A percentile compares a stretch with the other conserved stretches of the same genome.
These are phyloP conservation scores for Nycticebus coucang DNA, from an alignment of 2,113 vertebrate species.

Conservation along the genomic window DNA sequence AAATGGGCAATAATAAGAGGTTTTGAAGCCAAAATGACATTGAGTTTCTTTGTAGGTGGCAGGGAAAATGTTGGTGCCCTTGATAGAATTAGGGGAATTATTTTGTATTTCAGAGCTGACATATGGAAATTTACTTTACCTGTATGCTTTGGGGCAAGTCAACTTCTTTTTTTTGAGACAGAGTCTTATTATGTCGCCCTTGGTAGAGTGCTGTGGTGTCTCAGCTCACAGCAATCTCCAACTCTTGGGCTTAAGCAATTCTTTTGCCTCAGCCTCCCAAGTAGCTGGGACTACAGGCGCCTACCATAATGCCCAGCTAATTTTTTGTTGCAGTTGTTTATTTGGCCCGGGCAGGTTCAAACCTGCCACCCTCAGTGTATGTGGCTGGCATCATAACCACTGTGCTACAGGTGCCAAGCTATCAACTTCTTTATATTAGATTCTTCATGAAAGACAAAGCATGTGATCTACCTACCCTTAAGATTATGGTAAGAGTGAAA, in stretches of 20 bases:
- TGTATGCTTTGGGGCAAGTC: not conserved
- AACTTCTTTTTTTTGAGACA: not conserved
- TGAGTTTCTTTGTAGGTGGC: not conserved
- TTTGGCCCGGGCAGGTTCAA: no score
- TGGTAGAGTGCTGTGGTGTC: no score
- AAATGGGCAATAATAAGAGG: not conserved
- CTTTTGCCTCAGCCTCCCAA: no score
- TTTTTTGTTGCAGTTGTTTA: no score
- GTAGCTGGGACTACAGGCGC: no score
- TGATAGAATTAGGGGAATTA: not conserved
- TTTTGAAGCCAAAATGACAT: not conserved
- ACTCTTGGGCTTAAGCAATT: no score
- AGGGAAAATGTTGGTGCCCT: not conserved
- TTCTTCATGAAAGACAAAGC: not conserved
- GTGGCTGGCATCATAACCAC: no score
- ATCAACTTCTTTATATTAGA: not conserved
- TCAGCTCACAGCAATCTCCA: no score
- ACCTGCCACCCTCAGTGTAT: no score
- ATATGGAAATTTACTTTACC: not conserved
- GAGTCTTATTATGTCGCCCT: no score
- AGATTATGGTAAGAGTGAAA: not conserved
- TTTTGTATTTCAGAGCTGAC: conserved; percentile 22
- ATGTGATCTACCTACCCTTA: not conserved
- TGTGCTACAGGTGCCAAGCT: no score
- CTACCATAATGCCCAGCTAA: no score